Evolutionary conservation across 2,888 invertebrate genomes (phyloP).

Genomic region (Cantharis flavilabris): DNA sequence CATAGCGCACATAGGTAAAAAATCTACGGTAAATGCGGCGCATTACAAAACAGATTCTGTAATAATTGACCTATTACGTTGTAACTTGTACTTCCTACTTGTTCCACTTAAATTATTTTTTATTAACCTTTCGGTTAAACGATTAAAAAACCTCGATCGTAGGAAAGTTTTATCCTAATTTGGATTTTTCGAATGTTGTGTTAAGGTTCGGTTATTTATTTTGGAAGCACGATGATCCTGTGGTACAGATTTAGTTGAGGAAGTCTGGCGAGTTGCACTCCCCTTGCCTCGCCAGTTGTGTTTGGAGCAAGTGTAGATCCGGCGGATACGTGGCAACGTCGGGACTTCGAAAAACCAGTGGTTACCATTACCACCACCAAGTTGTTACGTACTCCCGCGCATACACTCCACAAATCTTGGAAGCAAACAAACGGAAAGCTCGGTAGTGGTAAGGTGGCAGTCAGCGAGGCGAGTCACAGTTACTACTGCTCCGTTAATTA

Average conservation of each 20-base stretch:
- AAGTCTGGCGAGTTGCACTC: slow-evolving; percentile 47
- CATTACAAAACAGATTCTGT: slow-evolving; percentile 34
- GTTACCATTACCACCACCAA: slow-evolving; percentile 31
- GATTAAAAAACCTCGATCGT: neutral
- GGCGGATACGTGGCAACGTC: slow-evolving; percentile 49
- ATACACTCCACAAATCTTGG: slow-evolving; percentile 32
- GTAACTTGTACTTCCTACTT: slow-evolving; percentile 34
- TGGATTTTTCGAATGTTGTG: neutral
- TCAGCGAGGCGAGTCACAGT: slow-evolving; percentile 52
- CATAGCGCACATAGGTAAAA: neutral
- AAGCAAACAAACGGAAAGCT: slow-evolving; percentile 41
- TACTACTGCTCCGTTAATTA: slow-evolving; percentile 43
- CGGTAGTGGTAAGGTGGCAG: slow-evolving; percentile 56
- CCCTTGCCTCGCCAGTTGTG: slow-evolving; percentile 28
- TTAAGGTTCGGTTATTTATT: slow-evolving; percentile 32
- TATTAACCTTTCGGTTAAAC: slow-evolving; percentile 5
- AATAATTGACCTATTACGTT: slow-evolving; percentile 41
- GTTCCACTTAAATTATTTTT: slow-evolving; percentile 31
- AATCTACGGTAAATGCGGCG: slow-evolving; percentile 6
- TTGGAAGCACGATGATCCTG: slow-evolving; percentile 33
- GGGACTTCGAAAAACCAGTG: slow-evolving; percentile 36
- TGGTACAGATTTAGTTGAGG: slow-evolving; percentile 50
- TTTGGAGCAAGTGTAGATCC: slow-evolving; percentile 53
- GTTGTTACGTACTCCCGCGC: slow-evolving; percentile 44
- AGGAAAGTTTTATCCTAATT: neutral